Base-by-base conservation (phyloP, 1,140 invertebrate genomes). In the Drosophila arizonae region DNA sequence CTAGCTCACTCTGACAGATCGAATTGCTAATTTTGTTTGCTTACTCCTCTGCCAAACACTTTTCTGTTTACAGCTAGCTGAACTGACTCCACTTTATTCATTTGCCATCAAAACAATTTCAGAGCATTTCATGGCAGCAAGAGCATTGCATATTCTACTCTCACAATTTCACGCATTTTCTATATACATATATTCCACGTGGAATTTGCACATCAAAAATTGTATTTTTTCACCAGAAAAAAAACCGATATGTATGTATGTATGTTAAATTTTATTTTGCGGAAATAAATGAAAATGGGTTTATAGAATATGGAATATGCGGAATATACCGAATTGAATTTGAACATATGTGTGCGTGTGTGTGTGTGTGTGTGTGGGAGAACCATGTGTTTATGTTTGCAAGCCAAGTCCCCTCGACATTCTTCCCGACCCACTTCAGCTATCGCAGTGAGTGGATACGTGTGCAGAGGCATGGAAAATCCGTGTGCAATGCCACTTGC, bases 401-500 rank as follows among this genome's bases (percentile, higher is more conserved):
- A 10, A 24, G 46, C 46, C 21, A 48, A 48, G 17, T 17, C 8
- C 46, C 17, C 46, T 26, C 6, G 6, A 2, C 46, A 6, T 21
- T 9, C 10, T 9, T 9, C 17, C 66, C 33, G 45, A 15, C 41
- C 55, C 48, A 8, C 48, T 50, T 50, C 10, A 50, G 21, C 48
- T 26, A 24, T 50, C 11, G 48, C 8, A 8, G 41, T 33, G 57
- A 60, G 57, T 48, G 36, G 28, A 48, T 61, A 67, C 69, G 65
- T 87, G 81, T 72, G 76, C 82, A 85, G 82, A 64, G 73, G 77
- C 81, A 87, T 85, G 81, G 81, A 85, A 85, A 85, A 85, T 85
- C 79, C 82, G 78, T 87, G 79, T 87, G 81, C 82, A 81, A 76
- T 79, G 80, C 71, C 76, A 79, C 72, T 73, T 73, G 72, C 54